Evolutionary conservation across 2,797 vertebrate species (phyloP).

Genomic region (Mormyrus hasselquistii): DNA sequence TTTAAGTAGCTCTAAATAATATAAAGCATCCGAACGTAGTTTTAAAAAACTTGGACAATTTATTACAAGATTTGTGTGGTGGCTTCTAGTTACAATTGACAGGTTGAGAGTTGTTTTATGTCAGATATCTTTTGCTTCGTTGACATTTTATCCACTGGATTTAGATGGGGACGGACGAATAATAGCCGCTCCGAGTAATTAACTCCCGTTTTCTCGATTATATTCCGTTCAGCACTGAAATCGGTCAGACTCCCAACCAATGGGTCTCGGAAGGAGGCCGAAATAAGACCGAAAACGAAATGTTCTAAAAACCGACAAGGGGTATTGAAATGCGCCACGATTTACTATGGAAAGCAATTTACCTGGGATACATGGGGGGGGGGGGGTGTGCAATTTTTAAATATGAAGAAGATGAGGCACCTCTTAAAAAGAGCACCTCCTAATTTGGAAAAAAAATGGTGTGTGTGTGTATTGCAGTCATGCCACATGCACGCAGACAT

Average conservation of each 20-base stretch:
- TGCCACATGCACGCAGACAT: background rate
- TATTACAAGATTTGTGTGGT: conserved; percentile 3
- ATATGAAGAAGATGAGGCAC: conserved; percentile 18
- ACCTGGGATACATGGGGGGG: conserved; percentile 11
- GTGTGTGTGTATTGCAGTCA: background rate
- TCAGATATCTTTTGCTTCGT: conserved; percentile 44
- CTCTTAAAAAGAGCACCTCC: background rate
- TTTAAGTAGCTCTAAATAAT: background rate
- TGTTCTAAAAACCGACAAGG: background rate
- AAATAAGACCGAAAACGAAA: conserved; percentile 17
- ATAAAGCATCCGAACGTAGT: background rate
- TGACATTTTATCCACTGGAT: conserved; percentile 46
- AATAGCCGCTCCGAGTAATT: conserved; percentile 43
- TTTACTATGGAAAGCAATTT: conserved; percentile 20
- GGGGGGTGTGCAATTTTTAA: background rate
- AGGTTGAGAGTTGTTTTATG: conserved; percentile 37
- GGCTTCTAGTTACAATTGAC: conserved; percentile 16
- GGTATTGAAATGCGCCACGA: background rate
- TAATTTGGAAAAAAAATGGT: background rate
- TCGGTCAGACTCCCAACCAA: conserved; percentile 6
- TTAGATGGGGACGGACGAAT: conserved; percentile 40
- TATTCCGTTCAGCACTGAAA: conserved; percentile 17
- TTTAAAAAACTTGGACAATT: conserved; percentile 24
- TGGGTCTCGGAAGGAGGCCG: background rate
- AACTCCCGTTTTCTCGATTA: conserved; percentile 21